Evolutionary conservation across 1,140 invertebrate species (phyloP), one percentile per base, ranked within the genome.

Genomic region (Achatina immaculata): DNA sequence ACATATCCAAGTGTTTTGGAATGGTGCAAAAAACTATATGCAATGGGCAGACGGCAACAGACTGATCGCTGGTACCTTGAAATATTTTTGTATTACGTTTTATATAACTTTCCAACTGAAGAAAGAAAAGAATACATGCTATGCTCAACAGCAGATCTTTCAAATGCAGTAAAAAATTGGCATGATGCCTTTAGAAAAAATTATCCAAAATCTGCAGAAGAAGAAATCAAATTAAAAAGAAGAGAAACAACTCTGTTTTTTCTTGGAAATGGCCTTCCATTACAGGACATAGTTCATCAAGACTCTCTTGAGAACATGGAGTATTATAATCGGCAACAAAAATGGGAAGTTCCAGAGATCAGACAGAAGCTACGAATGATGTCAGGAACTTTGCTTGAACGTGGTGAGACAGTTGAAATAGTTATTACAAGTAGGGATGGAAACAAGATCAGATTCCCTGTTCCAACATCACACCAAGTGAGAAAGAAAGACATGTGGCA

Each of bases 61-160:
- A 36, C 14, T 11, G 45, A 16, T 6, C 51, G 51, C 43, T 14
- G 7, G 2, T 76, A 55, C n/a, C 51, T 76, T 4, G 73, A 76
- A 58, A 28, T 3, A 55, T 55, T 45, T 51, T 19, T 76, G 11
- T 76, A 55, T 58, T 76, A n/a, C 34, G 51, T 36, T 38, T 34
- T 76, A n/a, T 76, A 76, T 34, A 51, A 76, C n/a, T 76, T 76
- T 28, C 73, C 73, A 76, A 76, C 73, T n/a, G 48, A 51, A 31
- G 73, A 76, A 55, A 11, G 73, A n/a, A 6, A 55, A 19, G 34
- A 31, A 58, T 51, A 34, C 16, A 76, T 34, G 9, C 9, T 76
- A 11, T 76, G 73, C 34, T 19, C 48, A 28, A 38, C 34, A n/a
- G 14, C 7, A 31, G 73, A 76, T 55, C n/a, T 76, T 11, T 2